Evolutionary conservation across 2,113 vertebrate species (phyloP), one percentile per base, ranked within the genome.

Genomic region (Pleuronectes platessa): DNA sequence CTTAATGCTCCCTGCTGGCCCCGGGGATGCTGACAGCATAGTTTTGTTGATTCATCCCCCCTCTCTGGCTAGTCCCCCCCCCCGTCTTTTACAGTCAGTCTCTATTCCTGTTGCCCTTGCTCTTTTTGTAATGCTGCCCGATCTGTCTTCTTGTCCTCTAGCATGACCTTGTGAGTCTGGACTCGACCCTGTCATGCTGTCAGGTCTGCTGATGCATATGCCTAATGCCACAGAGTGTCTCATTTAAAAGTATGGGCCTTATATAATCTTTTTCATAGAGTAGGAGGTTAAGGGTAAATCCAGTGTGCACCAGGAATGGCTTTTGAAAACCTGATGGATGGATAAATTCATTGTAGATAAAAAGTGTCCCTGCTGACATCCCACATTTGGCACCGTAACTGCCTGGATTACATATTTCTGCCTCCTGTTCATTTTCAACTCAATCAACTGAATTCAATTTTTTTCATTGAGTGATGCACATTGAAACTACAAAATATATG

Each of bases 1-100:
- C 87, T 87, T 86, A 76, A 88, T 72, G 84, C 76, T 86, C 83
- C 83, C 80, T 77, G 74, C 81, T 69, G 88, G 86, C 86, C 87
- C 58, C 27, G 5, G 83, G 88, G 90, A 90, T 90, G 89, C 90
- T 90, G 88, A 93, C 85, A 64, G 78, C 83, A 89, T 85, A 86
- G 58, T 90, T 90, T 76, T 84, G 88, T 92, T 92, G 90, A 91
- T 88, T 88, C 83, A 91, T 77, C 59, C 72, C 81, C 80, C 80
- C 80, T 81, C 68, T 59, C 72, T 70, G 56, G 63, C 85, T 79
- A 61, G 71, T 74, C 77, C 62, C n/a, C n/a, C n/a, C 69, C 56
- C 53, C 31, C 51, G 40, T 89, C 82, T 85, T 86, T 89, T 66
- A 51, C 68, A 81, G 68, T 78, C 87, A 56, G 71, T 82, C 76